A percentile compares a stretch with the other conserved stretches of the same genome.
Evolutionary conservation across 2,797 vertebrate species (phyloP).

Genomic region (Squalus acanthias): DNA sequence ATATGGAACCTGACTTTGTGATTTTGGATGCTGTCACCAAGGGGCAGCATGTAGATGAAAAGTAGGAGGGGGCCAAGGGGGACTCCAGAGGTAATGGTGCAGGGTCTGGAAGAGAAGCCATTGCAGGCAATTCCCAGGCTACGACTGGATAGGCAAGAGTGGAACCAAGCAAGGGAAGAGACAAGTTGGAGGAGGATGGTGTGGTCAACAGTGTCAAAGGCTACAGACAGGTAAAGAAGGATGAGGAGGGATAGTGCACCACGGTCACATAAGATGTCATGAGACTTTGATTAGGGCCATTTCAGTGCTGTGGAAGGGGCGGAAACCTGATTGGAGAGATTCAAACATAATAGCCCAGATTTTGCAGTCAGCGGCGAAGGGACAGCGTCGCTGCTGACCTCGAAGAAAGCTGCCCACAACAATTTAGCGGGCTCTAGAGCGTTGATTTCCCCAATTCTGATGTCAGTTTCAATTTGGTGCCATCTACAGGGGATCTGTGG

Average conservation of each 20-base stretch:
- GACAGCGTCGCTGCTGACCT: too few species aligned
- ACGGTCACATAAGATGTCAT: background rate
- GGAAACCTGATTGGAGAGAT: background rate
- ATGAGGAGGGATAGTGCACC: background rate
- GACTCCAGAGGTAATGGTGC: background rate
- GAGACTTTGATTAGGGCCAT: background rate
- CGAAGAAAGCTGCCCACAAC: too few species aligned
- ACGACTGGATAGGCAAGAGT: background rate
- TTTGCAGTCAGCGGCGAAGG: too few species aligned
- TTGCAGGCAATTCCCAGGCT: background rate
- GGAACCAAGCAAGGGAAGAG: background rate
- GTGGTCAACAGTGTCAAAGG: background rate
- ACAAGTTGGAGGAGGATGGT: background rate
- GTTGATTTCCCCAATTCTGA: too few species aligned
- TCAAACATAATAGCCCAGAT: background rate
- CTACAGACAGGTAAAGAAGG: background rate
- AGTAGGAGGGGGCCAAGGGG: background rate
- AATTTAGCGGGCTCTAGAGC: too few species aligned
- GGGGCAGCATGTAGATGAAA: background rate
- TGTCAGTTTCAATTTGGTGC: too few species aligned
- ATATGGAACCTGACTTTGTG: background rate
- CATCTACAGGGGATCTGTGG: too few species aligned
- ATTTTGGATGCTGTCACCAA: background rate
- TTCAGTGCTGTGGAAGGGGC: too few species aligned
- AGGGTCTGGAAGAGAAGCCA: background rate